Conservation (phyloP, 2,113 vertebrate genomes). For the Noctilio leporinus region DNA sequence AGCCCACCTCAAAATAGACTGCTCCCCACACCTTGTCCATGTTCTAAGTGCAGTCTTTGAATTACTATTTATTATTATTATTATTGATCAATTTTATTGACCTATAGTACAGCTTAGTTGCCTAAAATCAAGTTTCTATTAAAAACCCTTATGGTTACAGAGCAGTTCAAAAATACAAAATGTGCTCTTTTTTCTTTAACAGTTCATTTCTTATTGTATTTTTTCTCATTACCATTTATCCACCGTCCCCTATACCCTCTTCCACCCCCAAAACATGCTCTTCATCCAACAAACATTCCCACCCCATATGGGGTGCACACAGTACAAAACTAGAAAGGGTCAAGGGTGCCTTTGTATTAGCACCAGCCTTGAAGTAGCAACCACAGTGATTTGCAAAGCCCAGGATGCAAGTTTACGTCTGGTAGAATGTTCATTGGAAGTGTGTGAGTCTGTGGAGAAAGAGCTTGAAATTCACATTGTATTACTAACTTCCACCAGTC, state of each 20-base stretch:
- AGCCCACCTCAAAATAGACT: neutral
- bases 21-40: neutral
- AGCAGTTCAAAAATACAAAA: neutral
- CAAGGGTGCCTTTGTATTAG: neutral
- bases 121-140: constrained; percentile 23
- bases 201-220: no score
- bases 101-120: neutral
- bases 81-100: neutral
- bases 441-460: neutral
- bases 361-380: neutral
- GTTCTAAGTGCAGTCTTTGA: neutral
- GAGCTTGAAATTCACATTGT: neutral
- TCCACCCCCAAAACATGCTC: neutral
- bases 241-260: no score
- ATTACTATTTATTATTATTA: neutral
- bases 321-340: neutral
- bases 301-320: neutral
- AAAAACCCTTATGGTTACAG: neutral
- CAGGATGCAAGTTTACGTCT: neutral
- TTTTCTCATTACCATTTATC: no score
- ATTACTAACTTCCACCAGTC: neutral
- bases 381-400: neutral
- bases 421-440: neutral
- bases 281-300: neutral
- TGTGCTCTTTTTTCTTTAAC: neutral